Evolutionary conservation across 2,888 invertebrate species (phyloP).

Genomic region (Enchytraeus crypticus): DNA sequence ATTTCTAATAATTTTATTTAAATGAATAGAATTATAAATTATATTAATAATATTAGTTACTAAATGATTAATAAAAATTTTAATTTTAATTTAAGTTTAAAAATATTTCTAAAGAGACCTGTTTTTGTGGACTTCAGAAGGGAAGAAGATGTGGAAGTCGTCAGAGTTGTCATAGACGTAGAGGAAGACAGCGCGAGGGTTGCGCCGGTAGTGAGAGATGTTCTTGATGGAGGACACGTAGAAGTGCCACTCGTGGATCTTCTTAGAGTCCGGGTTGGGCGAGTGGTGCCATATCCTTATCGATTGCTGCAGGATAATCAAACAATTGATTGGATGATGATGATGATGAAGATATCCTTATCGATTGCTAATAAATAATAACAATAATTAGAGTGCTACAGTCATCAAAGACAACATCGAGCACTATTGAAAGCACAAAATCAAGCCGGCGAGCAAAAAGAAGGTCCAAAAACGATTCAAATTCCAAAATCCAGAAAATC

Average conservation of each 20-base stretch:
- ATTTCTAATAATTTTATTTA: too few relatives aligned
- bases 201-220: slow-evolving; percentile 87
- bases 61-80: too few relatives aligned
- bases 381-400: too few relatives aligned
- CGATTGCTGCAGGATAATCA: slow-evolving; percentile 18
- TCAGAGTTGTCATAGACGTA: slow-evolving; percentile 92
- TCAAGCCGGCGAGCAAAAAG: too few relatives aligned
- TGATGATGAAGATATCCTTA: neutral
- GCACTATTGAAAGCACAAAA: too few relatives aligned
- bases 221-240: slow-evolving; percentile 79
- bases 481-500: too few relatives aligned
- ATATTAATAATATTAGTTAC: too few relatives aligned
- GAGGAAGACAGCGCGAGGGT: slow-evolving; percentile 86
- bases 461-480: too few relatives aligned
- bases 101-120: too few relatives aligned
- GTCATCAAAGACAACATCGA: too few relatives aligned
- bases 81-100: too few relatives aligned
- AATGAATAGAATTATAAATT: too few relatives aligned
- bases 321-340: neutral
- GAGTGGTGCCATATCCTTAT: slow-evolving; percentile 41
- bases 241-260: slow-evolving; percentile 71
- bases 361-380: neutral
- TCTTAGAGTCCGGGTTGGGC: slow-evolving; percentile 27
- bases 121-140: slow-evolving; percentile 75
- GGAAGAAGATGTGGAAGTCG: slow-evolving; percentile 96